These are phyloP conservation scores for Magallana ariakensis DNA, from an alignment of 1,140 invertebrate genomes.

Conservation along the genomic window DNA sequence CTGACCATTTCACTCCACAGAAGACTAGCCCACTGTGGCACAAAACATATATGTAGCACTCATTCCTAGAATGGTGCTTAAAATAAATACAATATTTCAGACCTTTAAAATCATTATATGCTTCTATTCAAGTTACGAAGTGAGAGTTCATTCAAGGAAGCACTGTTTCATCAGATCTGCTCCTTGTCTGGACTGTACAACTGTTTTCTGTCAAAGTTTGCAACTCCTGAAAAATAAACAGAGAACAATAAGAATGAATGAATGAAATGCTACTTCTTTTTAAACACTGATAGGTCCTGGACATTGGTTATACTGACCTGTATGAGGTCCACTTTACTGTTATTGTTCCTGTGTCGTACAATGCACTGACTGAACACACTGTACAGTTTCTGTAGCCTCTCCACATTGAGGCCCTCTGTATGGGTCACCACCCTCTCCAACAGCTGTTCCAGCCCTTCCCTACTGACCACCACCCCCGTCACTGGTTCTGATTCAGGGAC, in stretches of 20 bases:
- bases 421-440: conserved; percentile 71
- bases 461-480: not conserved
- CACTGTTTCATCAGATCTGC: not conserved
- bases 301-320: conserved; percentile 60
- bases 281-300: too few relatives aligned
- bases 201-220: not conserved
- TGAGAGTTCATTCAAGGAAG: not conserved
- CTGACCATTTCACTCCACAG: too few relatives aligned
- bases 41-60: too few relatives aligned
- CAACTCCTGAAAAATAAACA: conserved; percentile 20
- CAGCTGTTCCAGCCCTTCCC: conserved; percentile 65
- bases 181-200: not conserved
- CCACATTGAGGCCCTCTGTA: conserved; percentile 74
- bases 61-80: not conserved
- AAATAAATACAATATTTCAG: not conserved
- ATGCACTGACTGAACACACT: conserved; percentile 75
- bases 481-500: not conserved
- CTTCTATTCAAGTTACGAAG: too few relatives aligned
- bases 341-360: conserved; percentile 70
- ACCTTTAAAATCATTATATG: too few relatives aligned
- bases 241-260: not conserved
- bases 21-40: too few relatives aligned
- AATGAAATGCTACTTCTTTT: too few relatives aligned
- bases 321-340: conserved; percentile 72
- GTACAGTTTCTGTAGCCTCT: conserved; percentile 76